Base-by-base conservation (phyloP, 2,797 vertebrate species). In the Onychomys arenicola region DNA sequence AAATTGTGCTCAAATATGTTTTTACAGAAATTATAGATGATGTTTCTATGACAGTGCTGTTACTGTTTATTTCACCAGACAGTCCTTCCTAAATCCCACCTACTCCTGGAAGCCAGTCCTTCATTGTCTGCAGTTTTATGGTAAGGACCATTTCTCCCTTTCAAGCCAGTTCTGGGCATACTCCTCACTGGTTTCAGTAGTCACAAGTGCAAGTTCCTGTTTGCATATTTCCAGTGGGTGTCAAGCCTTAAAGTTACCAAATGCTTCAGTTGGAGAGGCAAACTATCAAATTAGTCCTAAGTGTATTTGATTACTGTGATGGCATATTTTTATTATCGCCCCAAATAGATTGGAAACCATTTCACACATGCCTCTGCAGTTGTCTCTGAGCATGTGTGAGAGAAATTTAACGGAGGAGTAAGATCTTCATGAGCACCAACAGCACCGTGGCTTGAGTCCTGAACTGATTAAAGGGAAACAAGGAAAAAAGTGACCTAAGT, bases 261-360 rank as follows among this genome's bases (percentile, higher is more conserved):
- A 13, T 34, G 4, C 63, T 95, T 95, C 57, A 67, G 12, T 84
- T 89, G 21, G 21, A 52, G 43, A 87, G 23, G 49, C 16, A 96
- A 93, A 92, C 67, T 27, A 77, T 89, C 29, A 61, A 83, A 75
- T 92, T 88, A 88, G n/a, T 86, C 91, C 49, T 86, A 93, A 78
- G 85, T 85, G 6, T 63, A 75, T 83, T 37, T 63, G 32, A 49
- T 43, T 77, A 25, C 19, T n/a, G 9, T 46, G 71, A 76, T 61
- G 6, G 29, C 32, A 43, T 59, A 61, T 59, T 59, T 59, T 76
- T 59, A 46, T 61, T 59, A 25, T 16, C 37, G 5, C 4, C 23
- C 32, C 61, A 55, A 34, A 23, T 76, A 52, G 27, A 34, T 23
- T 46, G 5, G 67, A 71, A 43, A 34, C 23, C 6, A 5, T 32